Percentiles rank a stretch among this genome's conserved stretches.
Evolutionary conservation across 1,140 invertebrate genomes (phyloP).

Genomic region (Proales similis): DNA sequence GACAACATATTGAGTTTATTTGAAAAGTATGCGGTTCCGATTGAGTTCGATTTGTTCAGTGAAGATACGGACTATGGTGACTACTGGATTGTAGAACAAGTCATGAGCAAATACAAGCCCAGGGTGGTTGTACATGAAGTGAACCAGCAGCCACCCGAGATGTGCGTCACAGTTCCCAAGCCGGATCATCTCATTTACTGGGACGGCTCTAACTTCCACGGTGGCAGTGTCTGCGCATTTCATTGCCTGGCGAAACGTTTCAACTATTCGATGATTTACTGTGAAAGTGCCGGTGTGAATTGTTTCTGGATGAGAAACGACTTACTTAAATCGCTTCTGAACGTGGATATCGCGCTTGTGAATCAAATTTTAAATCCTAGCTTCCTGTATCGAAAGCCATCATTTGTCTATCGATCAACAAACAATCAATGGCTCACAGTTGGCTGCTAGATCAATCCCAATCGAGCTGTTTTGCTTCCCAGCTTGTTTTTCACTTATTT

Average conservation of each 20-base stretch:
- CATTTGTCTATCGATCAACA: neutral
- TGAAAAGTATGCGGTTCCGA: neutral
- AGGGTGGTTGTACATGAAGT: conserved; percentile 18
- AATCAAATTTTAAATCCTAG: neutral
- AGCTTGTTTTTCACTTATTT: no score
- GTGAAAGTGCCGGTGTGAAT: conserved; percentile 28
- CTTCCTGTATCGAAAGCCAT: neutral
- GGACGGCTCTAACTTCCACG: conserved; percentile 25
- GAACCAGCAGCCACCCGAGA: conserved; percentile 21
- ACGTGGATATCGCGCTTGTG: neutral
- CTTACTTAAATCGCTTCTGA: neutral
- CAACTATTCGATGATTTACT: conserved; percentile 20
- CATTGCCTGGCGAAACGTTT: conserved; percentile 6
- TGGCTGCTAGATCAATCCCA: no score
- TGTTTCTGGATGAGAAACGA: conserved; percentile 32
- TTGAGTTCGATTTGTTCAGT: conserved; percentile 11
- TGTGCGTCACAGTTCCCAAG: conserved; percentile 14
- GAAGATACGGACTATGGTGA: conserved; percentile 19
- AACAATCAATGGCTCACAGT: neutral
- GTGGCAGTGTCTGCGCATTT: conserved; percentile 28
- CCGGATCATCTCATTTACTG: conserved; percentile 2
- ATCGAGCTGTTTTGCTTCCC: no score
- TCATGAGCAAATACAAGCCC: conserved; percentile 1
- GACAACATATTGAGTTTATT: conserved; percentile 14
- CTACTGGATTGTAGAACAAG: conserved; percentile 32